Base-by-base conservation (phyloP, 2,888 invertebrate species). In the Podabrus alpinus region DNA sequence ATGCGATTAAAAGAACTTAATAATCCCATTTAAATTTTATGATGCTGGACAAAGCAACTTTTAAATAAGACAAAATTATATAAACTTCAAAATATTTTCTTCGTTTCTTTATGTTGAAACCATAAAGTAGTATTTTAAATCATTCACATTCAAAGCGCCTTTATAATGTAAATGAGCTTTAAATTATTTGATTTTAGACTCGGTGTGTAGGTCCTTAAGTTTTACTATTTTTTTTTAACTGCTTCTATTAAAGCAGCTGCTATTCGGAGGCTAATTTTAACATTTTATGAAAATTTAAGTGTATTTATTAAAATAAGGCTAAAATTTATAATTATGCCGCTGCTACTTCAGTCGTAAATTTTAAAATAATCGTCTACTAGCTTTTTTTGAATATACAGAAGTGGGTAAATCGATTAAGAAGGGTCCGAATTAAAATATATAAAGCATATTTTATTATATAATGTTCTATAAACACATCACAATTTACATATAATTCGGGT, bases 61-160 rank as follows among this genome's bases (percentile, higher is more conserved):
- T 61, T 71, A 71, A 71, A 71, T 71, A 71, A 71, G 66, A 66
- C 66, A 17, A 66, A 71, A 71, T 66, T 60, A 60, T 25, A 70
- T 71, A 74, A 71, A 74, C 71, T 75, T 75, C 74, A 71, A 68
- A 75, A 75, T 75, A 75, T 75, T 75, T 71, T 71, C 66, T 21
- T 59, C 15, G 25, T 19, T 59, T 67, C 62, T 74, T 74, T 71
- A 71, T 71, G 45, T 59, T 67, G 66, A 21, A 59, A 45, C 68
- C 59, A 71, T 74, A 70, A 74, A 74, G 61, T 67, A 67, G 66
- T 67, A 67, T 72, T 72, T 61, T 67, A 72, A 72, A 72, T 67
- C 68, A 70, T 70, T 70, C 73, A 67, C 70, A 70, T 70, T 70
- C 21, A 74, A 73, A 73, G 66, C 66, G 17, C 74, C 64, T 74